Evolutionary conservation across 2,113 vertebrate species (phyloP), one percentile per base, ranked within the genome.

Genomic region (Percopsis transmontana): DNA sequence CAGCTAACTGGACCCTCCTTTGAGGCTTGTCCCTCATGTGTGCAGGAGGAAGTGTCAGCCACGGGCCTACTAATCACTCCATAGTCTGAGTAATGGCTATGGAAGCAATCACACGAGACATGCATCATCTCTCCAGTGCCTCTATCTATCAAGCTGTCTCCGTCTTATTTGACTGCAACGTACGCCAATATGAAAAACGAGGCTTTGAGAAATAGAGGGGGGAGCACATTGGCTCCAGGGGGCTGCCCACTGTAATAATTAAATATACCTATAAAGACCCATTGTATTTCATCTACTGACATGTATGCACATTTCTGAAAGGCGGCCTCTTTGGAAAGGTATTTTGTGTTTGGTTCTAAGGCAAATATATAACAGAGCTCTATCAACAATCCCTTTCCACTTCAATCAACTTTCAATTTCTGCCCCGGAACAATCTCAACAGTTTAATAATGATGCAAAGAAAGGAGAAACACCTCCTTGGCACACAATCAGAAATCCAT

Each of bases 81-180:
- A 5, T 60, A 48, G 76, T 66, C 74, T 88, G 88, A 90, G 76
- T 85, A 81, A 90, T 88, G 83, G 78, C 81, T 69, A 71, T 81
- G 72, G 69, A 87, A 87, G 87, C 87, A 90, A 86, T 84, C 84
- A 82, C 69, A n/a, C 70, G 65, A 74, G 75, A 83, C 84, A 91
- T 88, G 79, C 86, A 89, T 91, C 87, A 90, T 88, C 76, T 80
- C 75, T 48, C 42, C 74, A 74, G 77, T 80, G 41, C 76, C 68
- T 59, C 78, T 2, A 88, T 87, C 80, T 53, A 83, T 89, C 87
- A 88, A 77, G 51, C 81, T 76, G 77, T 72, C 84, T 73, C 44
- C 19, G 79, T 82, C 87, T 86, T 83, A 88, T 91, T 84, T 85
- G 83, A 87, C 85, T 82, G 83, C 83, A 86, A 81, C 42, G 68